phyloP scores from a whole-genome alignment of 2,113 vertebrate genomes.

The Eudyptes chrysolophus region DNA sequence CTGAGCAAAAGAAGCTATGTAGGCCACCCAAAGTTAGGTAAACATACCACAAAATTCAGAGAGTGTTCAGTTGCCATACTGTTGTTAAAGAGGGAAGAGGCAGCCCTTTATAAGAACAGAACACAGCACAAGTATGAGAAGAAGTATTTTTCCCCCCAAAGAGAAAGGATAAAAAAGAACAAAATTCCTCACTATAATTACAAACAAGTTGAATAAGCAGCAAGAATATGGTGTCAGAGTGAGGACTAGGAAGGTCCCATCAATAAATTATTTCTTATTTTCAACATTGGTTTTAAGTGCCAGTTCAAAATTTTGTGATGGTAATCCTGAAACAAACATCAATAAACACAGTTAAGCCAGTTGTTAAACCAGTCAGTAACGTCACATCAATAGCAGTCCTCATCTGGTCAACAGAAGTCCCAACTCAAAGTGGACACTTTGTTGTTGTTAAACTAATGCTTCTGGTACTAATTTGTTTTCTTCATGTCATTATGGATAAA shows the following conservation, averaged over 20 bases:
- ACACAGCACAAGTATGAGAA: background rate
- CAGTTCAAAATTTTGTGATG: background rate
- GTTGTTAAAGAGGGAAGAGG: background rate
- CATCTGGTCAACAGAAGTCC: background rate
- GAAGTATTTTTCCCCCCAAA: background rate
- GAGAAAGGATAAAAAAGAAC: background rate
- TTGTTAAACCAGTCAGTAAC: background rate
- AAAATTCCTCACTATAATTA: background rate
- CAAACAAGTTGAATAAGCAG: background rate
- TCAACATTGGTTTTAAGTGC: background rate
- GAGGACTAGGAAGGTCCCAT: background rate
- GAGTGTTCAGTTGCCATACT: background rate
- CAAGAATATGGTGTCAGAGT: background rate
- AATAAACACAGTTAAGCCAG: background rate
- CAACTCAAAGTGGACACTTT: background rate
- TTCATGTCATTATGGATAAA: constrained; percentile 8
- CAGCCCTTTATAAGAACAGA: background rate
- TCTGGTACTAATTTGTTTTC: background rate
- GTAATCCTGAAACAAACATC: background rate
- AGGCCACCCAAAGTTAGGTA: background rate
- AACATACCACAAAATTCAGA: background rate
- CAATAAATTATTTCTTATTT: background rate
- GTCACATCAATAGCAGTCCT: background rate
- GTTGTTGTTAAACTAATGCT: background rate
- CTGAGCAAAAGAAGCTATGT: background rate